Base-by-base conservation (phyloP, 2,888 invertebrate species). In the Hemaris fuciformis region DNA sequence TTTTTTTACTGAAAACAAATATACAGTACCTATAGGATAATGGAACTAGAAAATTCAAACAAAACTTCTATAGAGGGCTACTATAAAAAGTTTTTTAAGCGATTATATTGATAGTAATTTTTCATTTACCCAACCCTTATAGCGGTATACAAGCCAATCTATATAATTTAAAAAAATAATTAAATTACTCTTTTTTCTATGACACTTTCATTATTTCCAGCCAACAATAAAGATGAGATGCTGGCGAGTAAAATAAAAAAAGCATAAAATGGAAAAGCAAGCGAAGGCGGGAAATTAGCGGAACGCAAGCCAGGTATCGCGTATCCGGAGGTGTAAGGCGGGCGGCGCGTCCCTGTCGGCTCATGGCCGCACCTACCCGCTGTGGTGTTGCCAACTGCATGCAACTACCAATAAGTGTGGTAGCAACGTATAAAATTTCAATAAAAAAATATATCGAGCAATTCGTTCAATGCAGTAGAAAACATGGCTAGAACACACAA, bases 271-370 rank as follows among this genome's bases (percentile, higher is more conserved):
- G 27, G 23, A 34, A 43, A 57, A 42, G 46, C 42, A 59, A 15
- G 34, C 31, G 34, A 62, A 34, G 59, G 62, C 62, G 62, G 59
- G 62, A 62, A 62, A 62, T 62, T 62, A 59, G 62, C 59, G 56
- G 59, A 62, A 61, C 59, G 34, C 43, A 23, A 48, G 56, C 38
- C 62, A 59, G 62, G 59, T 62, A 60, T 62, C 62, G 59, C 56
- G 59, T 42, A 62, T 62, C 62, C 59, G 59, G 59, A 59, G 59
- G 43, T 41, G 59, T 45, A 43, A 59, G 62, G 62, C 62, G 62
- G 61, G 62, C 62, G 59, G 53, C 27, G 38, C 61, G 59, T 48
- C 56, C 56, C 45, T 53, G 22, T 18, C 48, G 22, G 53, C 59
- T 22, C 46, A 31, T 34, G 25, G 41, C 60, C 46, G 31, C 60